Conservation (phyloP, 2,113 vertebrate genomes). For the Hypocryptadius cinnamomeus region DNA sequence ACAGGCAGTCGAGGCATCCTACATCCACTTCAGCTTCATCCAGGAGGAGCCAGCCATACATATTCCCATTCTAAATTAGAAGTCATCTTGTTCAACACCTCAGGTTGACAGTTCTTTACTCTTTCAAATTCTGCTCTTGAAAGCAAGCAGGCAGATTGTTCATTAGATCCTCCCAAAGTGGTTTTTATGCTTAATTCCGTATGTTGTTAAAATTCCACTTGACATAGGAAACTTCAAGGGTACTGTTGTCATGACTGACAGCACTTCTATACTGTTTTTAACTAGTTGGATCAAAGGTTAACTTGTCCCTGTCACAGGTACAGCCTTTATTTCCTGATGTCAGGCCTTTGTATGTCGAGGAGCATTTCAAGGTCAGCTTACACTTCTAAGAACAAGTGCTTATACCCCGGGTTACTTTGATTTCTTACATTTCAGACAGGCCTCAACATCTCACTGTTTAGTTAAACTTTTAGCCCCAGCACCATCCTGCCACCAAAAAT, state of each 20-base stretch:
- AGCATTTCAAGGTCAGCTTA: background rate
- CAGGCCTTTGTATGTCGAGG: background rate
- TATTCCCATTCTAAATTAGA: background rate
- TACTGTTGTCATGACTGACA: background rate
- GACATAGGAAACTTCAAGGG: background rate
- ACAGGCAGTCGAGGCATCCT: background rate
- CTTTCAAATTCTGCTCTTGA: background rate
- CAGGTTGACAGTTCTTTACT: background rate
- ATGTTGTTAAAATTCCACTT: background rate
- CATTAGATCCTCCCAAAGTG: background rate
- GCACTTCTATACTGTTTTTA: background rate
- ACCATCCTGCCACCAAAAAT: background rate
- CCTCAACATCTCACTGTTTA: background rate
- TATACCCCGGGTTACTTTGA: background rate
- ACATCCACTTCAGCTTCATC: background rate
- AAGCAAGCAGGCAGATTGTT: background rate
- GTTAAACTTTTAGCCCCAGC: background rate
- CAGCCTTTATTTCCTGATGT: background rate
- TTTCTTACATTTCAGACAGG: background rate
- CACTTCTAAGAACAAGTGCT: background rate
- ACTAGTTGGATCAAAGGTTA: background rate
- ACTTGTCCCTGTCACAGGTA: background rate
- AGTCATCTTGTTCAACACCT: background rate
- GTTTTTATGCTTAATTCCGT: background rate
- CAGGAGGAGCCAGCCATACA: background rate